Percentiles rank a stretch among this genome's conserved stretches.
phyloP scores from a whole-genome alignment of 2,113 vertebrate genomes.

The Rhinolophus sinicus region DNA sequence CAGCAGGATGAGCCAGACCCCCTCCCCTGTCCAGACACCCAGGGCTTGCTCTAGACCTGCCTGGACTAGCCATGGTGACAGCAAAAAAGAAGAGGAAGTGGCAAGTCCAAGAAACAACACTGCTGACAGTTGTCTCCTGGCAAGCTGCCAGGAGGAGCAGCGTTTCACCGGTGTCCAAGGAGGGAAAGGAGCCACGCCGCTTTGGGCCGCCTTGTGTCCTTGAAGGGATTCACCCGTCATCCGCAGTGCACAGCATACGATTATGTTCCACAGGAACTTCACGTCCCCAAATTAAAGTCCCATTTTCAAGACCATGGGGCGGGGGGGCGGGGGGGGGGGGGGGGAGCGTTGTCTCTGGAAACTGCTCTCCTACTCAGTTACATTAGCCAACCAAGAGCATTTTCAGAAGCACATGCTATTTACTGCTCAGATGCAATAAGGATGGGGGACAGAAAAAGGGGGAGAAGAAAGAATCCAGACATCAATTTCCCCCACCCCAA shows the following conservation, averaged over 20 bases:
- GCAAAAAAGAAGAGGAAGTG: neutral
- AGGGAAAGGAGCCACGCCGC: neutral
- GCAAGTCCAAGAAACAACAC: neutral
- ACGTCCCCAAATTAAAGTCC: constrained; percentile 59
- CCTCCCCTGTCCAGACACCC: neutral
- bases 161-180: neutral
- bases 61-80: neutral
- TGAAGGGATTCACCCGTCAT: constrained; percentile 45
- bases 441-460: neutral
- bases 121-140: constrained; percentile 7
- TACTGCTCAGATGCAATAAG: constrained; percentile 20
- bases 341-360: constrained; percentile 27
- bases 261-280: constrained; percentile 41
- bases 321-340: neutral
- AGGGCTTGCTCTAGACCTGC: neutral
- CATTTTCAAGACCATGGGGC: constrained; percentile 69
- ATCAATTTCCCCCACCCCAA: neutral
- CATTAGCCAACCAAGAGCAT: constrained; percentile 48
- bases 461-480: neutral
- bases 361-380: constrained; percentile 62
- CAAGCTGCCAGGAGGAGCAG: neutral
- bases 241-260: constrained; percentile 18
- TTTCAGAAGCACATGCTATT: constrained; percentile 61
- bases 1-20: neutral
- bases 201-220: neutral